Evolutionary conservation across 2,888 invertebrate species (phyloP), one percentile per base, ranked within the genome.

Genomic region (Athetis lepigone): DNA sequence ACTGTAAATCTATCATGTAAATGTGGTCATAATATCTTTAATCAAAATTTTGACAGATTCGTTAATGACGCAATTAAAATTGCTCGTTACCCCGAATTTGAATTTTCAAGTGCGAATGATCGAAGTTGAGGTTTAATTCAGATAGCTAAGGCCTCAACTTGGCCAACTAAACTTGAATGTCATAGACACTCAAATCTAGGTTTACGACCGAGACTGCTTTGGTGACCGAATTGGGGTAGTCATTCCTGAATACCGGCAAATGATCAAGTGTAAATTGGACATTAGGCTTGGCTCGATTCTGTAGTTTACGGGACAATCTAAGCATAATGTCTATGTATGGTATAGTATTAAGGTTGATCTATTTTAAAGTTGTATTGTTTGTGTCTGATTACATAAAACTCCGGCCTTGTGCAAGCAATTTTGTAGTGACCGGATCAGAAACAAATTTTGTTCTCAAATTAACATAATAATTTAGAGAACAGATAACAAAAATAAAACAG

Each of bases 31-130:
- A 19, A 25, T 56, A 36, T 55, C n/a, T 55, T 55, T 55, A 7
- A n/a, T n/a, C n/a, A n/a, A n/a, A 13, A 13, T 56, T 58, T 29
- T 1, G n/a, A 19, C 25, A 11, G 40, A 23, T 29, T 18, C 18
- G 18, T 18, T 43, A 33, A 33, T 47, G n/a, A 9, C 47, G 8
- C 21, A 39, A 40, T 21, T 33, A 42, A 4, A 40, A 11, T 21
- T 25, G 13, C 19, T 40, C 40, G 61, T 29, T 43, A 36, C 42
- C 11, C 18, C 16, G 27, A 43, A 29, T 43, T 52, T 18, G 8
- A 21, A 21, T 21, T 27, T 5, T 23, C 36, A 50, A 36, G 51
- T 62, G 11, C 36, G 27, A 62, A 62, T 21, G 19, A 27, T 27
- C 8, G 8, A 36, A 43, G 27, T 51, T 50, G 13, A 13, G 11